phyloP scores from a whole-genome alignment of 2,113 vertebrate species.

The Notothenia rossii region DNA sequence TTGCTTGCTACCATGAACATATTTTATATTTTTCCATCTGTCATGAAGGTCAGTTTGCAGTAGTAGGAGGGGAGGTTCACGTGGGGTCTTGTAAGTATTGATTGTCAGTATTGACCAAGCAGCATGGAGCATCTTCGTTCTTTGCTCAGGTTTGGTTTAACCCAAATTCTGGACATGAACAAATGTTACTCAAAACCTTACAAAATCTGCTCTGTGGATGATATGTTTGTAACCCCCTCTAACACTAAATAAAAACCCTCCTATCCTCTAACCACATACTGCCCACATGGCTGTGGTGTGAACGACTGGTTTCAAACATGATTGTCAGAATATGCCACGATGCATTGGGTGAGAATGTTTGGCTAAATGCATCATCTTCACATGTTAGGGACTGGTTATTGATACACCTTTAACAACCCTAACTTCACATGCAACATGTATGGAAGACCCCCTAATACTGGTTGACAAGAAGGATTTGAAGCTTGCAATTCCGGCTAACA shows the following conservation, averaged over 20 bases:
- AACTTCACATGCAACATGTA: too few species aligned
- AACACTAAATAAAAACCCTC: too few species aligned
- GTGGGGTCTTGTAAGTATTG: conserved; percentile 1
- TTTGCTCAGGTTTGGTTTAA: conserved; percentile 3
- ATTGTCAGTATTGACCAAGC: conserved; percentile 16
- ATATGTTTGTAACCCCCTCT: neutral
- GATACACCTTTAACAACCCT: neutral
- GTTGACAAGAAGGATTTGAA: too few species aligned
- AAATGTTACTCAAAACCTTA: neutral
- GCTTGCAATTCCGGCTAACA: too few species aligned
- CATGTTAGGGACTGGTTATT: neutral
- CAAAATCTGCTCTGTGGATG: neutral
- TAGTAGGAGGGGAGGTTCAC: neutral
- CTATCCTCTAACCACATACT: neutral
- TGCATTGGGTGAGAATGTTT: conserved; percentile 15
- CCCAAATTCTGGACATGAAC: neutral
- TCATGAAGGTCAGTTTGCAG: neutral
- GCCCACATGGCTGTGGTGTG: conserved; percentile 1
- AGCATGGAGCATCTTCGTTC: conserved; percentile 11
- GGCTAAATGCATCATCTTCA: neutral
- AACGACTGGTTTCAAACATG: too few species aligned
- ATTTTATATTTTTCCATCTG: neutral
- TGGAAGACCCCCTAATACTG: too few species aligned
- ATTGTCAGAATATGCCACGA: neutral
- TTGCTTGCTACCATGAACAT: neutral